Evolutionary conservation across 2,888 invertebrate species (phyloP).

Genomic region (Nomada hirtipes): DNA sequence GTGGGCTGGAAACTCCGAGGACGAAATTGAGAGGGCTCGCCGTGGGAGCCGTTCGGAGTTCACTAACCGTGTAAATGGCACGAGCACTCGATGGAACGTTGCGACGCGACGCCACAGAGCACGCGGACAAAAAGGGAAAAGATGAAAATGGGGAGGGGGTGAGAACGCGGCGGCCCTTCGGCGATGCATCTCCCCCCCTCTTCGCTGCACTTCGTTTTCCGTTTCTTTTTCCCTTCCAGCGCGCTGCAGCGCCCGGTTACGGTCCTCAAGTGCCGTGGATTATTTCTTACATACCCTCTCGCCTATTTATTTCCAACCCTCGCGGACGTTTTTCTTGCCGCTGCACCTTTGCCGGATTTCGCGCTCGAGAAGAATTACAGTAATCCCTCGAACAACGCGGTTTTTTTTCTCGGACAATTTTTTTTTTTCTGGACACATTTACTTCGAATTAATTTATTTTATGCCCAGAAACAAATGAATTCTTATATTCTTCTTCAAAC

Average conservation of each 20-base stretch:
- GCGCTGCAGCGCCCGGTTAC: slow-evolving; percentile 10
- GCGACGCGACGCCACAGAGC: slow-evolving; percentile 33
- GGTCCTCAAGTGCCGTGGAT: slow-evolving; percentile 26
- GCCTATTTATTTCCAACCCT: background rate
- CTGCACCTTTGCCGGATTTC: background rate
- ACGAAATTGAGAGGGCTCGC: slow-evolving; percentile 61
- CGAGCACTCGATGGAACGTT: slow-evolving; percentile 49
- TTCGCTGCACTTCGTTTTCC: slow-evolving; percentile 45
- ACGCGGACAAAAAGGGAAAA: slow-evolving; percentile 11
- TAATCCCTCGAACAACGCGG: no score
- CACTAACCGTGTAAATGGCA: slow-evolving; percentile 70
- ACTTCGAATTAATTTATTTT: no score
- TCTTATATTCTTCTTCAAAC: no score
- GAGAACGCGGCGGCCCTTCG: slow-evolving; percentile 25
- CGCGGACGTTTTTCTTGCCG: background rate
- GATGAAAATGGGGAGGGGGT: background rate
- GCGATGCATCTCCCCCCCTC: slow-evolving; percentile 35
- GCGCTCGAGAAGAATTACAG: background rate
- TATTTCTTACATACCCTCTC: background rate
- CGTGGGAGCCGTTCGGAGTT: slow-evolving; percentile 64
- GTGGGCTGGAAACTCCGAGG: slow-evolving; percentile 53
- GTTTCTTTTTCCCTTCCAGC: slow-evolving; percentile 8
- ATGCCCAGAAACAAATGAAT: no score
- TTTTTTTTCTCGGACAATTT: no score
- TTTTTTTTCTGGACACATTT: no score